Percentiles rank a stretch among this genome's conserved stretches.
Conservation (phyloP, 2,113 vertebrate genomes). For the Myrmecophaga tridactyla region DNA sequence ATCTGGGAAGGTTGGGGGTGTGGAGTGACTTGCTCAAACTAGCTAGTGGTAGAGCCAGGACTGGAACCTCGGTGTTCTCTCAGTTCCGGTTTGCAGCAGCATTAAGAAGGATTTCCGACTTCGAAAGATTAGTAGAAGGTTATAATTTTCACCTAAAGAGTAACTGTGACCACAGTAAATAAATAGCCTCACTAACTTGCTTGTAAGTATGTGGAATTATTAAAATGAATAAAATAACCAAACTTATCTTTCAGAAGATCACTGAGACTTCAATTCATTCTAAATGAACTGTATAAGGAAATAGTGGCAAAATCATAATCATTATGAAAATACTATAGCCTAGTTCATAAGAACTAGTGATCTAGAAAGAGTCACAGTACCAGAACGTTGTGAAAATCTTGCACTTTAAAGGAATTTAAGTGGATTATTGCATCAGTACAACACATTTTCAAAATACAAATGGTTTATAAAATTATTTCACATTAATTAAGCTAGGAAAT, state of each 20-base stretch:
- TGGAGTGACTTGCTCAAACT: background rate
- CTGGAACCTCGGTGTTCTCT: background rate
- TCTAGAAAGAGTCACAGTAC: background rate
- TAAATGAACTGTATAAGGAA: conserved; percentile 12
- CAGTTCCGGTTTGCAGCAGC: background rate
- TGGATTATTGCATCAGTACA: background rate
- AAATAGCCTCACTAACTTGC: background rate
- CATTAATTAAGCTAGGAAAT: conserved; percentile 7
- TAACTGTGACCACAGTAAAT: background rate
- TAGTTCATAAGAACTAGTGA: background rate
- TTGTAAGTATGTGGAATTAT: background rate
- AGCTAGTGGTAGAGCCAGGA: background rate
- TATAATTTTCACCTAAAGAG: background rate
- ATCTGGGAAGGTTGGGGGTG: background rate
- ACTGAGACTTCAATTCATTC: conserved; percentile 17
- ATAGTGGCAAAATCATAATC: background rate
- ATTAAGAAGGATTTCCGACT: background rate
- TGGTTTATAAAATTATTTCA: conserved; percentile 16
- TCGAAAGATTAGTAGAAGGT: background rate
- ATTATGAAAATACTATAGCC: background rate
- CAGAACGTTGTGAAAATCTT: background rate
- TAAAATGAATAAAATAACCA: background rate
- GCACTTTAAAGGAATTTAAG: conserved; percentile 33
- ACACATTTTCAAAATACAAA: conserved; percentile 5
- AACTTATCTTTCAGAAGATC: background rate